phyloP scores from a whole-genome alignment of 2,888 invertebrate species.

The Drosophila greeni region DNA sequence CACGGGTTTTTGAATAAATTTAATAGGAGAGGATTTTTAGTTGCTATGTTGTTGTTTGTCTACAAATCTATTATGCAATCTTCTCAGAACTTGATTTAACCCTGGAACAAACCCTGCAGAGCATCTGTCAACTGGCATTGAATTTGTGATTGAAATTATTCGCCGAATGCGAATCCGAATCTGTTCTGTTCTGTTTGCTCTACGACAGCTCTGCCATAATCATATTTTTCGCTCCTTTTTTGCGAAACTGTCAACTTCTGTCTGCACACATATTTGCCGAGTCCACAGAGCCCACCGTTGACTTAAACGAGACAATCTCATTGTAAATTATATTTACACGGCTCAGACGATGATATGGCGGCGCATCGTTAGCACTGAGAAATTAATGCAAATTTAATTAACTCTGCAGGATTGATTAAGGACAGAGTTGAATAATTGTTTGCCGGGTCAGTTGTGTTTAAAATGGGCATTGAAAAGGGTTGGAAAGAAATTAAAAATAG shows the following conservation, averaged over 20 bases:
- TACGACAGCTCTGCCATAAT: conserved; percentile 15
- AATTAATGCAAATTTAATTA: conserved; percentile 59
- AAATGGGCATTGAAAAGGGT: neutral
- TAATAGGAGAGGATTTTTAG: conserved; percentile 15
- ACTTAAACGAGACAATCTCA: conserved; percentile 47
- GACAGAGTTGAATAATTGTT: conserved; percentile 4
- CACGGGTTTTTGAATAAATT: conserved; percentile 24
- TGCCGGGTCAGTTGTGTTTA: neutral
- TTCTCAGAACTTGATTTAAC: conserved; percentile 15
- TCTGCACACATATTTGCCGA: conserved; percentile 50
- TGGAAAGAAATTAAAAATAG: neutral
- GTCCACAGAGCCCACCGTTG: conserved; percentile 39
- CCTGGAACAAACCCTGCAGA: conserved; percentile 25
- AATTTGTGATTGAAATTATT: conserved; percentile 14
- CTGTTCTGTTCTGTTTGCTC: conserved; percentile 39
- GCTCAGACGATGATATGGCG: conserved; percentile 19
- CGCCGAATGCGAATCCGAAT: conserved; percentile 7
- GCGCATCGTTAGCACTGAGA: conserved; percentile 27
- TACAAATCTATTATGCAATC: conserved; percentile 1
- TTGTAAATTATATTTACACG: conserved; percentile 45
- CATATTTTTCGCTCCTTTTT: conserved; percentile 27
- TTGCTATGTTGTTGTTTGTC: conserved; percentile 17
- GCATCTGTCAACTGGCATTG: conserved; percentile 27
- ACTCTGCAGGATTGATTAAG: conserved; percentile 36
- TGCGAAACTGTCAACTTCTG: conserved; percentile 35